Evolutionary conservation across 2,113 vertebrate species (phyloP), one percentile per base, ranked within the genome.

Genomic region (Hydrolagus affinis): DNA sequence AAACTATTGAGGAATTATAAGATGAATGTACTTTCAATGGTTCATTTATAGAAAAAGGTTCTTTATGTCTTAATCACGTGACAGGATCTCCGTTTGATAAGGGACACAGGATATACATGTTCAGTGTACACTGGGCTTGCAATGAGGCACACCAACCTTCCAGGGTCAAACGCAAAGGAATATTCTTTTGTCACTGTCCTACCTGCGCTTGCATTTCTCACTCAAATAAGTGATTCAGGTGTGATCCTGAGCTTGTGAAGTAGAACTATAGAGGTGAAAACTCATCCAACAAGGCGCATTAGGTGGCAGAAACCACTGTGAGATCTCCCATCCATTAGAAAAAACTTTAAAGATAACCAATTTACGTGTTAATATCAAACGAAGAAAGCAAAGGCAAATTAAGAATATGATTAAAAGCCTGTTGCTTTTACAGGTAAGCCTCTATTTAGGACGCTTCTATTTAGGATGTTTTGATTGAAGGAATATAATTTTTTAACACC

Each of bases 11-110:
- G 19, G n/a, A 59, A 23, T 57, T 1, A 23, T 11, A 80, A 64
- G 59, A 57, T 62, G 60, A 62, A 62, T 80, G 76, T 80, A 25
- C 19, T 80, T 80, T 25, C 44, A 44, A 80, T n/a, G n/a, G n/a
- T n/a, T n/a, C n/a, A n/a, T n/a, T n/a, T n/a, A n/a, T 23, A 62
- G 57, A 80, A 73, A 30, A 1, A 73, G 62, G 23, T 64, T 17
- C n/a, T 80, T 80, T 28, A 64, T 30, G 1, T 8, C 57, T 62
- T 64, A 17, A 64, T 80, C 59, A 80, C 60, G 28, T 25, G 59
- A 15, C 76, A 64, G 11, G 28, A 23, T 23, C 7, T 59, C 76
- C 15, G 2, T 28, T 80, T 80, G 9, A 28, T 80, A 44, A 44
- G 44, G 44, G 44, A 9, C n/a, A 64, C 62, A 64, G 28, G 77